Percentiles rank a stretch among this genome's conserved stretches.
phyloP scores from a whole-genome alignment of 2,797 vertebrate genomes.

The Avahi laniger region DNA sequence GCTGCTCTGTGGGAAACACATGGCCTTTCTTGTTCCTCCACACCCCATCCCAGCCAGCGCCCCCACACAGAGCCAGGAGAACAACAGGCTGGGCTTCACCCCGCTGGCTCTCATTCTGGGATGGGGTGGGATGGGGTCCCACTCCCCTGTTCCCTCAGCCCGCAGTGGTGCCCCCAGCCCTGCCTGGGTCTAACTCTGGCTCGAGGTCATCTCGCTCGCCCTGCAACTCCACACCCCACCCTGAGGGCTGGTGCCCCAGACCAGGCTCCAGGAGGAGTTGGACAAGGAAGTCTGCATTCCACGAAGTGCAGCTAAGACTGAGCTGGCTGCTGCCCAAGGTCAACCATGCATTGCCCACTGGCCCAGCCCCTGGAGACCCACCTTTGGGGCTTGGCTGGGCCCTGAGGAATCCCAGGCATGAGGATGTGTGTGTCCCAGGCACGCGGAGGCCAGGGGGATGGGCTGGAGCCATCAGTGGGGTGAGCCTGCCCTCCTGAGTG shows the following conservation, averaged over 20 bases:
- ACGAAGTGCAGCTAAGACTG: neutral
- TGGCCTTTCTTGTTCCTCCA: neutral
- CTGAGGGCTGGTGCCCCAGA: neutral
- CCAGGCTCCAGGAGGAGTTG: neutral
- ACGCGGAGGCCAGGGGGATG: neutral
- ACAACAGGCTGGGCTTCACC: neutral
- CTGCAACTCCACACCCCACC: neutral
- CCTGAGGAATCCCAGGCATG: constrained; percentile 67
- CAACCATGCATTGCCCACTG: neutral
- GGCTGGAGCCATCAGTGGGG: neutral
- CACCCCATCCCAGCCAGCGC: neutral
- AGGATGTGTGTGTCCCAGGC: constrained; percentile 40
- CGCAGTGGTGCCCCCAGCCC: neutral
- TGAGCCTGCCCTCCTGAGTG: neutral
- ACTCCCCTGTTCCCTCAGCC: neutral
- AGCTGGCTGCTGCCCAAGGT: neutral
- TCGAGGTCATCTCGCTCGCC: neutral
- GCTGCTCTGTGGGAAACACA: neutral
- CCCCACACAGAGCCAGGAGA: neutral
- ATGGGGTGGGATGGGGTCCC: neutral
- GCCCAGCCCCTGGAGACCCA: constrained; percentile 44
- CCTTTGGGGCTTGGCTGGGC: constrained; percentile 41
- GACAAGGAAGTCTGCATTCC: neutral
- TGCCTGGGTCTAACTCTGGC: neutral
- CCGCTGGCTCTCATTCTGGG: neutral